Percentiles rank a stretch among this genome's conserved stretches.
Conservation (phyloP, 2,113 vertebrate species). For the Dasyprocta punctata region DNA sequence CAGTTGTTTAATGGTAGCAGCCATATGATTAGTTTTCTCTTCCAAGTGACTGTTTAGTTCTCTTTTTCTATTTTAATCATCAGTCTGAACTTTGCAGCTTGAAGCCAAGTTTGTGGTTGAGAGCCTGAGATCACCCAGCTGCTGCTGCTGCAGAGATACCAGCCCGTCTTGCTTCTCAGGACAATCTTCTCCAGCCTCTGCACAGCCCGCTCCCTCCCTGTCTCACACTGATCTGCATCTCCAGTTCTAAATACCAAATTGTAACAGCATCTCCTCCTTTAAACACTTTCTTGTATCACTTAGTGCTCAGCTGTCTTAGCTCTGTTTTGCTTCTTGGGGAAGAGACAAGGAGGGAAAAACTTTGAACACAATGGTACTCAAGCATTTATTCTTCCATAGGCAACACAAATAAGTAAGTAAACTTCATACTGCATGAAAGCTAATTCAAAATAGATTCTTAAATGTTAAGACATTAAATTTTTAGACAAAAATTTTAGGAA, state of each 20-base stretch:
- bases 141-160: conserved; percentile 94
- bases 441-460: neutral
- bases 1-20: conserved; percentile 94
- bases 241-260: conserved; percentile 93
- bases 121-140: conserved; percentile 94
- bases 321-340: neutral
- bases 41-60: conserved; percentile 94
- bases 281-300: neutral
- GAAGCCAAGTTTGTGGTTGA: conserved; percentile 94
- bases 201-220: conserved; percentile 96
- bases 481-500: neutral
- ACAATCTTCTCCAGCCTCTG: conserved; percentile 97
- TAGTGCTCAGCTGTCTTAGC: neutral
- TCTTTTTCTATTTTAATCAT: conserved; percentile 93
- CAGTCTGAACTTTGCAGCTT: conserved; percentile 94
- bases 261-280: neutral
- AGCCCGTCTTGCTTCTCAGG: conserved; percentile 94
- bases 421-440: neutral
- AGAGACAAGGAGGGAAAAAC: neutral
- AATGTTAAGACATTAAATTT: neutral
- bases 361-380: neutral
- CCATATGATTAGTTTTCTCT: conserved; percentile 97
- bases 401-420: neutral
- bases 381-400: neutral
- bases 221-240: conserved; percentile 95